phyloP scores from a whole-genome alignment of 1,140 invertebrate genomes.

The Cydia amplana region DNA sequence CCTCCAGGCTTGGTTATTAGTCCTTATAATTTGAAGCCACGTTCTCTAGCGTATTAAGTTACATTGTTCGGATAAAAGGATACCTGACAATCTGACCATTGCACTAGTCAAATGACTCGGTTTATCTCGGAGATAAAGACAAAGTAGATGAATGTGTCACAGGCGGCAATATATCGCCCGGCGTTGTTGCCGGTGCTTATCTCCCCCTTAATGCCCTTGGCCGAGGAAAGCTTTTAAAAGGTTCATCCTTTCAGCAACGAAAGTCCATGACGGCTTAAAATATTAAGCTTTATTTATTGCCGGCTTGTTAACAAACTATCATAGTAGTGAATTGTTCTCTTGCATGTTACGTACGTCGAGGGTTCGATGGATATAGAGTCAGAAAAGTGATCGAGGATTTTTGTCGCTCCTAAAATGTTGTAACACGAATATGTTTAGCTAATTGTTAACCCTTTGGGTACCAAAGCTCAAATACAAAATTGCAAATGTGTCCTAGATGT shows the following conservation, averaged over 20 bases:
- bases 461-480: too few species aligned
- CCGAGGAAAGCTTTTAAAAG: constrained; percentile 70
- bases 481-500: too few species aligned
- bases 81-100: constrained; percentile 37
- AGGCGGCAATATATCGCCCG: constrained; percentile 57
- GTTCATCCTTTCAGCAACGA: constrained; percentile 60
- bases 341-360: neutral
- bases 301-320: constrained; percentile 30
- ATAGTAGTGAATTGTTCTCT: constrained; percentile 7
- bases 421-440: too few species aligned
- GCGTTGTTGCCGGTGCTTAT: constrained; percentile 60
- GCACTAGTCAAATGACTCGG: constrained; percentile 60
- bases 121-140: constrained; percentile 66
- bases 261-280: constrained; percentile 48
- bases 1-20: neutral
- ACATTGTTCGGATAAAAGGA: constrained; percentile 10
- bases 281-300: constrained; percentile 41
- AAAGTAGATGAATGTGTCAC: constrained; percentile 66
- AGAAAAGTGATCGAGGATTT: too few species aligned
- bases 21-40: neutral
- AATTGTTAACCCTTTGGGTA: too few species aligned
- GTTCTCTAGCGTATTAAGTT: constrained; percentile 26
- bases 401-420: too few species aligned
- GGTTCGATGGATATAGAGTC: too few species aligned
- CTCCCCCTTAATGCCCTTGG: constrained; percentile 62